Evolutionary conservation across 2,113 vertebrate species (phyloP).

Genomic region (Sclerurus mexicanus): DNA sequence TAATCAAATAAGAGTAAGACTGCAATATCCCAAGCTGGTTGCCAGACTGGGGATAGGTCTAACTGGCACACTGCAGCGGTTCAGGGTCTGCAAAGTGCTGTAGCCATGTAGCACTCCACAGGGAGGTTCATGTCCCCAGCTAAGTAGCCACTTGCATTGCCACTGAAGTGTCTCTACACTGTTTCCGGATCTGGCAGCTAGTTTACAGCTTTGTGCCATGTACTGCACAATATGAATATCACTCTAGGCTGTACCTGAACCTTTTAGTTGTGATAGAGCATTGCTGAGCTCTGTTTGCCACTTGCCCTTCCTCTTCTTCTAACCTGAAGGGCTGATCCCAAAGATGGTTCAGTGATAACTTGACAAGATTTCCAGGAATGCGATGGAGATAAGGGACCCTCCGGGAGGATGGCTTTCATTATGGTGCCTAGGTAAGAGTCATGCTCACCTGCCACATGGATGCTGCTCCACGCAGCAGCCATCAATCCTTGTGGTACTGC

Average conservation of each 20-base stretch:
- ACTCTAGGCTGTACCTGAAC: background rate
- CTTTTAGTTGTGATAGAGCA: background rate
- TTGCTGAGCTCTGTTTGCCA: background rate
- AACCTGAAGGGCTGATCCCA: background rate
- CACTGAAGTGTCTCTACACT: background rate
- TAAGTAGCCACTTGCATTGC: background rate
- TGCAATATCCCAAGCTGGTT: background rate
- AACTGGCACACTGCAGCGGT: background rate
- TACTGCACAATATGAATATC: fast-evolving
- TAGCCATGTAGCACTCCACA: background rate
- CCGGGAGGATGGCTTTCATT: background rate
- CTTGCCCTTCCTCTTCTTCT: background rate
- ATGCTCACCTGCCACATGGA: background rate
- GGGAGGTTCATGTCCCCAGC: background rate
- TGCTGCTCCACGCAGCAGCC: background rate
- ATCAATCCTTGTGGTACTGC: background rate
- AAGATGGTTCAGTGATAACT: background rate
- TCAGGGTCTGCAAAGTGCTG: background rate
- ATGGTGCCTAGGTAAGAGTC: fast-evolving
- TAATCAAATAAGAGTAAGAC: background rate
- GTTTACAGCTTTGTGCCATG: background rate
- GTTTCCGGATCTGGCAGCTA: background rate
- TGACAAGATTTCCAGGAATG: fast-evolving
- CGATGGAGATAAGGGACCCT: background rate
- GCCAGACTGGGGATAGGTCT: background rate